Base-by-base conservation (phyloP, 2,888 invertebrate genomes). In the Drosophila ustulata region DNA sequence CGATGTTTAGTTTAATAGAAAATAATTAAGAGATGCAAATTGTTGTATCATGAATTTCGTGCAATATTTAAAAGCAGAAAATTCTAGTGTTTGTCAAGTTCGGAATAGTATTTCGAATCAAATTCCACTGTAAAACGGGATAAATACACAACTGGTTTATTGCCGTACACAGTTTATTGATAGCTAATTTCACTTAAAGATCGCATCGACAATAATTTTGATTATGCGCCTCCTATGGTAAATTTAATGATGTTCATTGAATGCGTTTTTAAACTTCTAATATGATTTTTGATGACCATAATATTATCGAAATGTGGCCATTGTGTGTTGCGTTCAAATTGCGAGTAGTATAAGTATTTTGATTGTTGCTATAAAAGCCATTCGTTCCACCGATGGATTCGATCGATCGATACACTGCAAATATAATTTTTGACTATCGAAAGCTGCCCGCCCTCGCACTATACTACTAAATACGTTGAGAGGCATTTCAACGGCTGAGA, bases 361-460 rank as follows among this genome's bases (percentile, higher is more conserved):
- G 52, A 30, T 47, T 50, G 41, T 55, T 55, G 58, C 74, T 47
- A 73, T 73, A 51, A 73, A 67, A 67, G 30, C 30, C 45, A 57
- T 59, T 34, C 23, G 18, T 53, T 57, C 56, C 41, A 43, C 39
- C 64, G 53, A 39, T 56, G 23, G 43, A 30, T 1, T 39, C 52
- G 47, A n/a, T 47, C 52, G 47, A 3, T 47, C 47, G 5, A 41
- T 41, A 30, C 39, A 28, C 11, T 4, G 11, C 25, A 26, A 43
- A 55, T 53, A 75, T 49, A 23, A 57, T 55, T 80, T 80, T 80
- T 46, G 51, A 49, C 70, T 67, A 79, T 76, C 77, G 66, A 70
- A 65, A 64, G 66, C 67, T 49, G 71, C 79, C 82, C 88, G 68
- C 79, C 82, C 88, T 78, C 88, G 76, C 84, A 67, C 11, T 2